These are phyloP conservation scores for Zeugodacus cucurbitae DNA, from an alignment of 1,140 invertebrate genomes.

Conservation along the genomic window DNA sequence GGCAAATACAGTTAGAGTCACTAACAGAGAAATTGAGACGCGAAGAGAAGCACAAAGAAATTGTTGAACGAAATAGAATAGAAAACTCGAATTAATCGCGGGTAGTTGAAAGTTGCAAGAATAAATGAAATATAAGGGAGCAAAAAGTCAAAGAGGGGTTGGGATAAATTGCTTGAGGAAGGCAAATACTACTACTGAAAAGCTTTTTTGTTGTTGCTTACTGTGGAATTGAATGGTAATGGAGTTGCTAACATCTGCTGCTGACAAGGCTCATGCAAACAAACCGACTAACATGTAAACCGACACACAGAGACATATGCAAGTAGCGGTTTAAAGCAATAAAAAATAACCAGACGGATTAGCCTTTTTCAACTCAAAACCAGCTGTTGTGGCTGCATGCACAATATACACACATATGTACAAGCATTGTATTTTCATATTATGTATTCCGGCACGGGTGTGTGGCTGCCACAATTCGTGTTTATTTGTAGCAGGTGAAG, in stretches of 20 bases:
- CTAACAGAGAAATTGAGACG: too few relatives aligned
- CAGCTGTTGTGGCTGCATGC: neutral
- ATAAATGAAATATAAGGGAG: too few relatives aligned
- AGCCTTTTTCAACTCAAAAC: neutral
- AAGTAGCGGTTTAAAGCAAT: neutral
- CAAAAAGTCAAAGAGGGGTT: too few relatives aligned
- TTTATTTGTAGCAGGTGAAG: too few relatives aligned
- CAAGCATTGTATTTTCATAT: too few relatives aligned
- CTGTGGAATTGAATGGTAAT: conserved; percentile 45
- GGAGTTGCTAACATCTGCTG: conserved; percentile 11
- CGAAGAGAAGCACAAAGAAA: neutral
- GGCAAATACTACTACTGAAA: too few relatives aligned
- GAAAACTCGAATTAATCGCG: neutral
- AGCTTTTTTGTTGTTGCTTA: neutral
- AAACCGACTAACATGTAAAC: neutral
- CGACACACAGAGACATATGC: neutral
- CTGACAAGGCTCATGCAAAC: neutral
- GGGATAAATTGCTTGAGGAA: too few relatives aligned
- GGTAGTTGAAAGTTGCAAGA: too few relatives aligned
- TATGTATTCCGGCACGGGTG: neutral
- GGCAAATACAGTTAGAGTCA: too few relatives aligned
- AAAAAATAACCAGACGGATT: neutral
- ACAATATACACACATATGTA: too few relatives aligned
- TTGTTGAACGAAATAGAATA: neutral
- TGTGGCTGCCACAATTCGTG: too few relatives aligned